Conservation (phyloP, 2,888 invertebrate species). For the Eristalis arbustorum region DNA sequence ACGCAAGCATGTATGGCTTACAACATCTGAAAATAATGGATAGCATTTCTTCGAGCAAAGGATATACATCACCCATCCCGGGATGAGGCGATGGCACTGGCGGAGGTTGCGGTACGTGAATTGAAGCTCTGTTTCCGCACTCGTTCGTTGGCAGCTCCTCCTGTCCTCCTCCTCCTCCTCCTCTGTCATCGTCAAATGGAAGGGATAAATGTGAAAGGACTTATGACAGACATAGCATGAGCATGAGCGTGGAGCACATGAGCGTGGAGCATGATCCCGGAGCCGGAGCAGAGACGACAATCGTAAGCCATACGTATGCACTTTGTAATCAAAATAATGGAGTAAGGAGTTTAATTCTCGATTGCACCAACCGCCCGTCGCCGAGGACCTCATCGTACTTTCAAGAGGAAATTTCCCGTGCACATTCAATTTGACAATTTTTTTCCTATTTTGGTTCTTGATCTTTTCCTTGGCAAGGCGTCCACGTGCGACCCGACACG, state of each 20-base stretch:
- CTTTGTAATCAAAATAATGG: conserved; percentile 57
- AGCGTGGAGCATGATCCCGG: too few species aligned
- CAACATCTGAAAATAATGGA: conserved; percentile 54
- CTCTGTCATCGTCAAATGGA: neutral
- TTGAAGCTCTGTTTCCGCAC: neutral
- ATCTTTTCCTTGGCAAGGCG: too few species aligned
- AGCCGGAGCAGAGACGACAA: neutral
- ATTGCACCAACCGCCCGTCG: neutral
- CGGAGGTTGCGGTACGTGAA: neutral
- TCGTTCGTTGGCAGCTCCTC: too few species aligned
- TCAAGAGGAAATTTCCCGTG: conserved; percentile 4
- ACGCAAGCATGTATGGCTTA: conserved; percentile 46
- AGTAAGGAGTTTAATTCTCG: conserved; percentile 45
- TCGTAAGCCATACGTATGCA: conserved; percentile 35
- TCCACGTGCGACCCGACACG: too few species aligned
- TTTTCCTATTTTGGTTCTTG: neutral
- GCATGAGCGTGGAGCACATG: neutral
- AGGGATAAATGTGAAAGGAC: neutral
- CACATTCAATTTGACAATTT: conserved; percentile 32
- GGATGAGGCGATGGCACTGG: neutral
- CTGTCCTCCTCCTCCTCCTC: too few species aligned
- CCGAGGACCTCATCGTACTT: conserved; percentile 26
- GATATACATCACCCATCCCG: neutral
- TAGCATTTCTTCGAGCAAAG: conserved; percentile 1
- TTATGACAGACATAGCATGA: conserved; percentile 42